Percentiles rank a stretch among this genome's conserved stretches.
Evolutionary conservation across 2,888 invertebrate genomes (phyloP).

Genomic region (Trisateles emortualis): DNA sequence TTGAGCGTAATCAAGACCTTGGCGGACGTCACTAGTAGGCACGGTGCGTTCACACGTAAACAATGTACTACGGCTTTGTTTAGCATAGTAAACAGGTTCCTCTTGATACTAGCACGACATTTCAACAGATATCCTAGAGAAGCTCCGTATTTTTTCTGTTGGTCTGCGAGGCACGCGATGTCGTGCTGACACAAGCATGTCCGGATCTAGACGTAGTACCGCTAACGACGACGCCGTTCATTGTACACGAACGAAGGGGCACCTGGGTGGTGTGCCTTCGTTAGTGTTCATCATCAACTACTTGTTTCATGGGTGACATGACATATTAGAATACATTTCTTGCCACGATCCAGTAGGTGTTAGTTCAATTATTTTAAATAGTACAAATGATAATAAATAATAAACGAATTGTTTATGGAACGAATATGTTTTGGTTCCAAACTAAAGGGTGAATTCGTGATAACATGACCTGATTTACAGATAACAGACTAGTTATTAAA

Average conservation of each 20-base stretch:
- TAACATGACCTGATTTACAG: conserved; percentile 6
- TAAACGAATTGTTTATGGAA: too few relatives aligned
- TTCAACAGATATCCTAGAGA: conserved; percentile 70
- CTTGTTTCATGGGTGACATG: background rate
- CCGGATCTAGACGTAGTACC: conserved; percentile 44
- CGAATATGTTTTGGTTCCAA: background rate
- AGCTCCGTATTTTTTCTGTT: conserved; percentile 63
- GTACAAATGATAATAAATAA: too few relatives aligned
- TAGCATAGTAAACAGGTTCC: conserved; percentile 62
- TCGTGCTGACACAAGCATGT: conserved; percentile 39
- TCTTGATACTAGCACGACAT: conserved; percentile 50
- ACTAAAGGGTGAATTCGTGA: background rate
- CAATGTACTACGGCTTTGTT: conserved; percentile 59
- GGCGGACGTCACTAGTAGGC: conserved; percentile 58
- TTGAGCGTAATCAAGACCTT: conserved; percentile 69
- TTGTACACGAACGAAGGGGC: conserved; percentile 46
- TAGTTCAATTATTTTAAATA: too few relatives aligned
- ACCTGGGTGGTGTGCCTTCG: background rate
- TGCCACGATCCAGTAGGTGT: too few relatives aligned
- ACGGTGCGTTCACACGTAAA: conserved; percentile 70
- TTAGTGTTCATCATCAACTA: background rate
- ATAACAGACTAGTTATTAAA: conserved; percentile 1
- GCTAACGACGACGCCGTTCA: conserved; percentile 50
- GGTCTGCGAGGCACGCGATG: conserved; percentile 41
- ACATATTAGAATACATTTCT: too few relatives aligned